phyloP scores from a whole-genome alignment of 1,140 invertebrate species.

The Gryon sp. region DNA sequence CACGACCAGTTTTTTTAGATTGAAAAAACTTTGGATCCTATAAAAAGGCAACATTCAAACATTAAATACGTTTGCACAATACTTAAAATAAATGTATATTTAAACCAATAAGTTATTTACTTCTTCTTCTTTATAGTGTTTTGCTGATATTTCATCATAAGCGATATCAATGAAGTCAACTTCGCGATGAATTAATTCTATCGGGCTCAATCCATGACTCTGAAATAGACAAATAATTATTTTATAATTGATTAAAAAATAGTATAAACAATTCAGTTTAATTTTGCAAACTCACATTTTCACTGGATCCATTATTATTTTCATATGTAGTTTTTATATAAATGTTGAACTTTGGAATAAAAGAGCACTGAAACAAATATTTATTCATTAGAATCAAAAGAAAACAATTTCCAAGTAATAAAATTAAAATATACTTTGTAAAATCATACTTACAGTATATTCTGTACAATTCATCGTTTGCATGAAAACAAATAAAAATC shows the following conservation, averaged over 20 bases:
- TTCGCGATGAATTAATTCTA: slow-evolving; percentile 85
- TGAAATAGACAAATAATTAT: slow-evolving; percentile 77
- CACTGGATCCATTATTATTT: slow-evolving; percentile 91
- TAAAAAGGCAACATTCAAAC: no score
- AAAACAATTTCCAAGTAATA: no score
- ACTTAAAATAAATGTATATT: not conserved
- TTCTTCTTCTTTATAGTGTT: slow-evolving; percentile 94
- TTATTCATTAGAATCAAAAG: slow-evolving; percentile 29
- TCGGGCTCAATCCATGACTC: slow-evolving; percentile 87
- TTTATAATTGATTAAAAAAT: slow-evolving; percentile 3
- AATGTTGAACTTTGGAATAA: slow-evolving; percentile 92
- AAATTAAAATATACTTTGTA: not conserved
- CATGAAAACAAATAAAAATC: slow-evolving; percentile 66
- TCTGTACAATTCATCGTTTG: slow-evolving; percentile 73
- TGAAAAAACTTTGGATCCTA: slow-evolving; percentile 89
- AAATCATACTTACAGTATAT: slow-evolving; percentile 81
- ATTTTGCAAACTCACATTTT: slow-evolving; percentile 87
- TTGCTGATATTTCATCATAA: slow-evolving; percentile 90
- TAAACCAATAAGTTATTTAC: slow-evolving; percentile 70
- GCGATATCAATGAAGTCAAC: slow-evolving; percentile 93
- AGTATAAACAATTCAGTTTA: slow-evolving; percentile 4
- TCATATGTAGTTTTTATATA: slow-evolving; percentile 94
- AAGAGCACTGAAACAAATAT: slow-evolving; percentile 89
- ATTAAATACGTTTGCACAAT: no score
- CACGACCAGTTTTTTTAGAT: slow-evolving; percentile 89